phyloP scores from a whole-genome alignment of 2,113 vertebrate genomes.

The Petrocephalus microphthalmus region DNA sequence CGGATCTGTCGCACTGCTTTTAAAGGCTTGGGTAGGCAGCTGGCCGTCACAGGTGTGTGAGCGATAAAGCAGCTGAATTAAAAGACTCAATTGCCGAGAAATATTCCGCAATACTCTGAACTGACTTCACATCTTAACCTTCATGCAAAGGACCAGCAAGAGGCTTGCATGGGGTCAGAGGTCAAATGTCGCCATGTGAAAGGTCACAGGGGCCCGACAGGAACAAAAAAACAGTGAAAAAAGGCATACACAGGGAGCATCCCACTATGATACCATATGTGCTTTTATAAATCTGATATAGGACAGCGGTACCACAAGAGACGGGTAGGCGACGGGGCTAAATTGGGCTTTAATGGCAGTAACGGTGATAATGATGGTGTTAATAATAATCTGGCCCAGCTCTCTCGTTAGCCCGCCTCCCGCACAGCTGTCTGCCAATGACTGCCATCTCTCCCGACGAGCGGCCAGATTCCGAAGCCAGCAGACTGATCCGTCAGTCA shows the following conservation, averaged over 20 bases:
- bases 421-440: background rate
- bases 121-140: background rate
- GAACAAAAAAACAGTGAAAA: background rate
- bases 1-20: background rate
- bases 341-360: background rate
- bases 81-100: background rate
- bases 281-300: conserved; percentile 7
- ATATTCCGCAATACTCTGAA: background rate
- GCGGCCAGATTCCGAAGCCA: background rate
- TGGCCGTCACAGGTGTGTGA: background rate
- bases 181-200: conserved; percentile 4
- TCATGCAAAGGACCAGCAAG: background rate
- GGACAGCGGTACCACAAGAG: background rate
- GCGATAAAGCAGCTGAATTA: background rate
- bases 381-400: background rate
- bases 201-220: background rate
- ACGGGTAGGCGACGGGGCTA: background rate
- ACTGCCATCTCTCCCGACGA: background rate
- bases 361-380: background rate
- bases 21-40: background rate
- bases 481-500: background rate
- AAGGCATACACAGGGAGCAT: background rate
- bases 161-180: background rate
- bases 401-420: background rate
- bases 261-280: conserved; percentile 19